phyloP scores from a whole-genome alignment of 2,113 vertebrate species.

The Talpa occidentalis region DNA sequence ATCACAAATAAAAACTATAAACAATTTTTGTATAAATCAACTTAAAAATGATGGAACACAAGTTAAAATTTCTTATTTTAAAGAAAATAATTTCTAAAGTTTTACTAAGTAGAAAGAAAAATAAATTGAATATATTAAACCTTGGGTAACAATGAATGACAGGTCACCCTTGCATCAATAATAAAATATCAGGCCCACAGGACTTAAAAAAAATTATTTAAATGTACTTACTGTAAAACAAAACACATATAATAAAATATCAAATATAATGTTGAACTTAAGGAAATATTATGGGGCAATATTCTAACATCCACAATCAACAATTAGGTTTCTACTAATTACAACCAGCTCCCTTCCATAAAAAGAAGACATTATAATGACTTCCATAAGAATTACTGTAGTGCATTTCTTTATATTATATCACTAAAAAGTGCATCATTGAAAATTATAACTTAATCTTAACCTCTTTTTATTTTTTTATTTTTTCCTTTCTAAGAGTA shows the following conservation, averaged over 20 bases:
- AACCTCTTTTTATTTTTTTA: neutral
- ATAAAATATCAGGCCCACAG: neutral
- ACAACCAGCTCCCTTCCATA: neutral
- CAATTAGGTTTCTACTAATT: neutral
- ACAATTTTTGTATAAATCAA: neutral
- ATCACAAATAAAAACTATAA: neutral
- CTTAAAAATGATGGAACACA: neutral
- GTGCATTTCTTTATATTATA: neutral
- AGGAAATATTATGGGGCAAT: neutral
- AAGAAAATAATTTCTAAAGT: neutral
- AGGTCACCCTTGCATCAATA: neutral
- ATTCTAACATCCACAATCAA: neutral
- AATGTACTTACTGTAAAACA: too few relatives aligned
- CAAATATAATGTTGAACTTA: neutral
- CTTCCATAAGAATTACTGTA: too few relatives aligned
- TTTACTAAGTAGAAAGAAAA: neutral
- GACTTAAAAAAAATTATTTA: neutral
- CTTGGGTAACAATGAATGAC: neutral
- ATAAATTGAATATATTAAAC: neutral
- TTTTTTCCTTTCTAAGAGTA: too few relatives aligned
- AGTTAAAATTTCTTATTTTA: neutral
- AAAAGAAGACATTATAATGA: neutral
- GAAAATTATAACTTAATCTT: neutral
- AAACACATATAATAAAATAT: neutral
- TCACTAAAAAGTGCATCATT: neutral